Conservation (phyloP, 2,113 vertebrate genomes). For the Gambusia holbrooki region DNA sequence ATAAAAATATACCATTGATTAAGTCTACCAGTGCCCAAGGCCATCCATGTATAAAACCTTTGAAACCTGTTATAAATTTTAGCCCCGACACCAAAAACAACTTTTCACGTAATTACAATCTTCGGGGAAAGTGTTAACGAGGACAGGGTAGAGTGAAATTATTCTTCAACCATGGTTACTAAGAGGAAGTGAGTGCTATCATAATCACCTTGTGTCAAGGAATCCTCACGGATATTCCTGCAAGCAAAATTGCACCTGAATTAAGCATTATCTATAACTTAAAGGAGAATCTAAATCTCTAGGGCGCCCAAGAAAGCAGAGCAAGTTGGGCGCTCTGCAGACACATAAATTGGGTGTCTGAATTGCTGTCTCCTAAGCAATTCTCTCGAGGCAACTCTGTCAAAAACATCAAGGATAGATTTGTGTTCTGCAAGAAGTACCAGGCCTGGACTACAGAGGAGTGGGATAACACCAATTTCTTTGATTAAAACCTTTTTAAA, state of each 20-base stretch:
- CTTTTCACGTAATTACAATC: not conserved
- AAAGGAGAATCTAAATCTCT: not conserved
- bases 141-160: not conserved
- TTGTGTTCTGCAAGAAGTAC: no score
- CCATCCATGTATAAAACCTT: no score
- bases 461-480: no score
- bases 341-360: no score
- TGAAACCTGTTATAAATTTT: not conserved
- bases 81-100: not conserved
- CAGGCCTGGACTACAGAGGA: no score
- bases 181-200: not conserved
- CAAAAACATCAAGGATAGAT: not conserved
- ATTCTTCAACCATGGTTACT: not conserved
- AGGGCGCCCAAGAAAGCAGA: not conserved
- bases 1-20: no score
- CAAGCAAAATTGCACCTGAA: not conserved
- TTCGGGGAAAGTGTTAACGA: not conserved
- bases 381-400: not conserved
- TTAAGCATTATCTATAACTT: not conserved
- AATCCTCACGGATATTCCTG: not conserved
- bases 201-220: not conserved
- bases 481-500: no score
- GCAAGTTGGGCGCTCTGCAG: no score
- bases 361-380: not conserved
- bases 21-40: no score